These are phyloP conservation scores for Cistogaster globosa DNA, from an alignment of 2,888 invertebrate species.

Conservation along the genomic window DNA sequence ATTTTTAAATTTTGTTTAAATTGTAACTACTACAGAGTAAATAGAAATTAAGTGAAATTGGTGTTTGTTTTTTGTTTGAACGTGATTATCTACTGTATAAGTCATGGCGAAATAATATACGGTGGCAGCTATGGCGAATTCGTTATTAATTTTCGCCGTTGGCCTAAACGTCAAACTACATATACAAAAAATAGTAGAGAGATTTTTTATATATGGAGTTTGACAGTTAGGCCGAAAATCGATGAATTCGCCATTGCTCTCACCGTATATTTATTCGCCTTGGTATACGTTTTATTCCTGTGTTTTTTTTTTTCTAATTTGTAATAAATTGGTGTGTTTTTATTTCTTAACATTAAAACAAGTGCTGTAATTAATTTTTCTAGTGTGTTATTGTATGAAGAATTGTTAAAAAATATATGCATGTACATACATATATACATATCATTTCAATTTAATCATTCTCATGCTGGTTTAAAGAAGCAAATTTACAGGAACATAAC, in stretches of 20 bases:
- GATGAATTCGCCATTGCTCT: no score
- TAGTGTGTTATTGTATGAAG: not conserved
- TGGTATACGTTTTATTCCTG: not conserved
- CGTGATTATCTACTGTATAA: not conserved
- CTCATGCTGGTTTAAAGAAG: conserved; percentile 20
- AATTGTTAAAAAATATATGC: not conserved
- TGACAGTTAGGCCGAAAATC: no score
- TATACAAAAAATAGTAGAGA: no score
- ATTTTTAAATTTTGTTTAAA: conserved; percentile 42
- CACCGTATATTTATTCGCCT: no score
- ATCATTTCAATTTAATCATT: not conserved
- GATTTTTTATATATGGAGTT: no score
- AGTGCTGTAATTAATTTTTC: conserved; percentile 28
- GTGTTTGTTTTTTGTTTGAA: conserved; percentile 2
- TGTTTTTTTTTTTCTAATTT: conserved; percentile 15
- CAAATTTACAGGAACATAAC: not conserved
- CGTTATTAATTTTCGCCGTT: no score
- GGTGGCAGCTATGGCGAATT: no score
- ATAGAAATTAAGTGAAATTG: conserved; percentile 30
- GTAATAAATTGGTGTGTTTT: not conserved
- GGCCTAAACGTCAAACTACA: no score
- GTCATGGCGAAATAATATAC: no score
- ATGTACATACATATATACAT: no score
- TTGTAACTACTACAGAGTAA: conserved; percentile 48
- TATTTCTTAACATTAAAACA: conserved; percentile 25